Conservation (phyloP, 1,140 invertebrate genomes). For the Bombus confusus region DNA sequence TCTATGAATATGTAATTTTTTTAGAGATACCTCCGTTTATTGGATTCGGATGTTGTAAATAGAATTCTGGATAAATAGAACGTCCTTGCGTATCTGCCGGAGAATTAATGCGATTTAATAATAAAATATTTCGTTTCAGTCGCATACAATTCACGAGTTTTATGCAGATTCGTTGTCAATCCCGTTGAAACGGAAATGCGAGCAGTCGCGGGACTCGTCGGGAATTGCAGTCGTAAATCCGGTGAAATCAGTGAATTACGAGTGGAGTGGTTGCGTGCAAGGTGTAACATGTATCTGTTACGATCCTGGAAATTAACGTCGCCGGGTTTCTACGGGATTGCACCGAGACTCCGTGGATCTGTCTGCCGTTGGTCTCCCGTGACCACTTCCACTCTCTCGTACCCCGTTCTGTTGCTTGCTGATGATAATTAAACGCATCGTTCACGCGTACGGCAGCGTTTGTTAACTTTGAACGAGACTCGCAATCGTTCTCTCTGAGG, state of each 20-base stretch:
- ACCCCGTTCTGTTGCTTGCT: conserved; percentile 16
- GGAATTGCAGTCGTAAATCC: conserved; percentile 70
- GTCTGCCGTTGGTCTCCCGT: conserved; percentile 43
- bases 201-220: conserved; percentile 46
- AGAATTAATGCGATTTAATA: background rate
- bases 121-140: background rate
- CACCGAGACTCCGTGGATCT: conserved; percentile 40
- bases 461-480: background rate
- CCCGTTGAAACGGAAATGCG: conserved; percentile 41
- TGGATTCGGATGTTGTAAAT: too few relatives aligned
- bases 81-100: too few relatives aligned
- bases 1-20: too few relatives aligned
- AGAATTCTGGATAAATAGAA: background rate
- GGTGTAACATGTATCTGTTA: conserved; percentile 40
- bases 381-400: conserved; percentile 36
- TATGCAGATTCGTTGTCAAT: conserved; percentile 24
- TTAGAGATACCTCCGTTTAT: too few relatives aligned
- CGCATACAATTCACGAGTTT: background rate
- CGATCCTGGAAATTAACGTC: conserved; percentile 60
- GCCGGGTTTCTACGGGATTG: conserved; percentile 58
- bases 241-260: conserved; percentile 51
- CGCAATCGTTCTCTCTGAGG: background rate
- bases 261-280: conserved; percentile 15
- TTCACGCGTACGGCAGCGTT: conserved; percentile 7
- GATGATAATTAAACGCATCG: conserved; percentile 53